Evolutionary conservation across 2,113 vertebrate species (phyloP).

Genomic region (Aspidoscelis tigris): DNA sequence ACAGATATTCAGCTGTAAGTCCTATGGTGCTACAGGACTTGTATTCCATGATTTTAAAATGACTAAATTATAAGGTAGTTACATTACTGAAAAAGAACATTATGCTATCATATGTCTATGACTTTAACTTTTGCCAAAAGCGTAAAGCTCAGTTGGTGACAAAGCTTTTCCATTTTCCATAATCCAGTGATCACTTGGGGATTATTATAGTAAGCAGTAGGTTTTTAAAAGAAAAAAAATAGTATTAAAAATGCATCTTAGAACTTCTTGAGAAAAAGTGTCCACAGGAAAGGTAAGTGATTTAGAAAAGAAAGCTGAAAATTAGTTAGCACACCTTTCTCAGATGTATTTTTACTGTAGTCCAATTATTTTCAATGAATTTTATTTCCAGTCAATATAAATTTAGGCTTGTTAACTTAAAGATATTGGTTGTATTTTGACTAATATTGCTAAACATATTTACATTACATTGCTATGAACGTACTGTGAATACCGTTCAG

Average conservation of each 20-base stretch:
- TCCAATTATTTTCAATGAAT: neutral
- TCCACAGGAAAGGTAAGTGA: neutral
- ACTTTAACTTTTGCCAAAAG: conserved; percentile 5
- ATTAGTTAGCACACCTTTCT: too few relatives aligned
- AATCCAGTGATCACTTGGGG: neutral
- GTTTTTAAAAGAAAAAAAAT: neutral
- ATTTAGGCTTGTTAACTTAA: neutral
- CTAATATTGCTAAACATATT: neutral
- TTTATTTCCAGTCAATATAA: neutral
- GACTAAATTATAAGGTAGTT: neutral
- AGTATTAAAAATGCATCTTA: neutral
- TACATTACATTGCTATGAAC: neutral
- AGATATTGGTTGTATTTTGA: neutral
- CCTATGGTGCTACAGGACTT: conserved; percentile 22
- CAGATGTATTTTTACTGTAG: neutral
- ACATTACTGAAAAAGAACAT: neutral
- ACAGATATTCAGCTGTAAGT: neutral
- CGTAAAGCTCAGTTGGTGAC: neutral
- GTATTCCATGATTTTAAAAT: neutral
- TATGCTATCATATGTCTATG: neutral
- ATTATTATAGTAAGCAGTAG: neutral
- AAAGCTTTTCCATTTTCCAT: neutral
- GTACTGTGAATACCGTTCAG: too few relatives aligned
- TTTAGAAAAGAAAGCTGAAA: too few relatives aligned
- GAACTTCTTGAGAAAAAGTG: neutral